A percentile compares a stretch with the other conserved stretches of the same genome.
phyloP scores from a whole-genome alignment of 2,797 vertebrate genomes.

The Coilia nasus region DNA sequence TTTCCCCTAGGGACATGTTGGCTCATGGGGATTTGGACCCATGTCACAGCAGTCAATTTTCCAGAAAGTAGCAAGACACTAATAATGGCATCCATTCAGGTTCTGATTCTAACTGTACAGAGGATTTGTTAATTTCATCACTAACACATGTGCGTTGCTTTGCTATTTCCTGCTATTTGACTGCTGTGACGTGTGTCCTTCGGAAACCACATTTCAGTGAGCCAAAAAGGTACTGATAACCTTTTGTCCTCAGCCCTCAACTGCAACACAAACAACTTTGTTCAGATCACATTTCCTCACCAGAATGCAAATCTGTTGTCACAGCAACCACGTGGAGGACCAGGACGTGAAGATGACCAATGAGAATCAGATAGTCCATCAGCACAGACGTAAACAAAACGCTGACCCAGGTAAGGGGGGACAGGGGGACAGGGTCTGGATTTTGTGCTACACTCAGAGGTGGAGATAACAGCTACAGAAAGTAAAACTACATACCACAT shows the following conservation, averaged over 20 bases:
- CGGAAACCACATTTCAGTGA: not conserved
- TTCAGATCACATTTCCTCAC: not conserved
- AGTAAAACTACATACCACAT: no score
- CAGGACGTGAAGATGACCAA: constrained; percentile 97
- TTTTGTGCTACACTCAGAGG: not conserved
- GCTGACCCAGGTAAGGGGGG: constrained; percentile 85
- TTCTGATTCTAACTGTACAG: no score
- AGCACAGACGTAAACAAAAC: constrained; percentile 81
- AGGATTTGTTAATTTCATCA: no score
- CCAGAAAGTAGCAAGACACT: no score
- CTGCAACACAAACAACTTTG: not conserved
- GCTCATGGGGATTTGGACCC: not conserved
- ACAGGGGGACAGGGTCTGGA: not conserved
- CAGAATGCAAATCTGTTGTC: constrained; percentile 30
- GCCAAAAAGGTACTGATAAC: not conserved
- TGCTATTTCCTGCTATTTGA: no score
- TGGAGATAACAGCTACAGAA: not conserved
- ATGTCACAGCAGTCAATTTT: no score
- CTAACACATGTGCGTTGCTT: no score
- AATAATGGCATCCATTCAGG: no score
- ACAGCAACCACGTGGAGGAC: constrained; percentile 86
- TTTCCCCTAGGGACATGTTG: not conserved
- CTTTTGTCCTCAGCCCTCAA: not conserved
- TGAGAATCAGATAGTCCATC: constrained; percentile 90
- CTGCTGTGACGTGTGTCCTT: no score